Percentiles rank a stretch among this genome's conserved stretches.
Evolutionary conservation across 1,140 invertebrate species (phyloP).

Genomic region (Phocides pigmalion): DNA sequence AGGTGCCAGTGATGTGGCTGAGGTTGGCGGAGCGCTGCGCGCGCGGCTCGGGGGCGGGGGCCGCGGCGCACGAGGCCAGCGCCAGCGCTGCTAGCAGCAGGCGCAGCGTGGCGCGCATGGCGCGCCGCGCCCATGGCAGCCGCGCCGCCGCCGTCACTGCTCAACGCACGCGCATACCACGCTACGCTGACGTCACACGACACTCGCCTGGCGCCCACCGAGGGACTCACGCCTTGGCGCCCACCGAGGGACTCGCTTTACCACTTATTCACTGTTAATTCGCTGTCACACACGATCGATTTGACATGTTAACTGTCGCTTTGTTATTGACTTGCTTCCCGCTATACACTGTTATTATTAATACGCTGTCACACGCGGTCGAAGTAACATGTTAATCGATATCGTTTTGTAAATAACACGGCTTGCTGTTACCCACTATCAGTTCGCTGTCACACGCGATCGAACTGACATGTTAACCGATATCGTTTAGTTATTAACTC

Average conservation of each 20-base stretch:
- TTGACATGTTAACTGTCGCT: constrained; percentile 26
- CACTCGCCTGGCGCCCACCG: constrained; percentile 5
- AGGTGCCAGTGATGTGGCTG: constrained; percentile 88
- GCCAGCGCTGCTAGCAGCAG: constrained; percentile 72
- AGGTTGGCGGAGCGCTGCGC: constrained; percentile 88
- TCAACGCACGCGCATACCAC: constrained; percentile 59
- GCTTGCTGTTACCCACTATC: too few relatives aligned
- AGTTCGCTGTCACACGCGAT: constrained; percentile 14
- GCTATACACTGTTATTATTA: too few relatives aligned
- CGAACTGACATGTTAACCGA: constrained; percentile 27
- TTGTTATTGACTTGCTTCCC: too few relatives aligned
- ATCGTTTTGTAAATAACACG: too few relatives aligned
- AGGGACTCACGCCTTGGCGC: constrained; percentile 3
- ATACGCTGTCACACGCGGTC: too few relatives aligned
- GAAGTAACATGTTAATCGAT: too few relatives aligned
- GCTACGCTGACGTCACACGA: background rate
- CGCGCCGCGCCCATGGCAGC: constrained; percentile 79
- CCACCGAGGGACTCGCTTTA: constrained; percentile 2
- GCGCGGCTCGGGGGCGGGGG: constrained; percentile 76
- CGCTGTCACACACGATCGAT: constrained; percentile 4
- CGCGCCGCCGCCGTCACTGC: constrained; percentile 77
- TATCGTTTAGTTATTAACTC: too few relatives aligned
- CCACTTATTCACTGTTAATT: constrained; percentile 33
- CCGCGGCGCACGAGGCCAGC: constrained; percentile 70
- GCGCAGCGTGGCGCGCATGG: constrained; percentile 74